Evolutionary conservation across 53 echinoderm and acorn worm species (phyloP).

Genomic region (Apostichopus leukothele): DNA sequence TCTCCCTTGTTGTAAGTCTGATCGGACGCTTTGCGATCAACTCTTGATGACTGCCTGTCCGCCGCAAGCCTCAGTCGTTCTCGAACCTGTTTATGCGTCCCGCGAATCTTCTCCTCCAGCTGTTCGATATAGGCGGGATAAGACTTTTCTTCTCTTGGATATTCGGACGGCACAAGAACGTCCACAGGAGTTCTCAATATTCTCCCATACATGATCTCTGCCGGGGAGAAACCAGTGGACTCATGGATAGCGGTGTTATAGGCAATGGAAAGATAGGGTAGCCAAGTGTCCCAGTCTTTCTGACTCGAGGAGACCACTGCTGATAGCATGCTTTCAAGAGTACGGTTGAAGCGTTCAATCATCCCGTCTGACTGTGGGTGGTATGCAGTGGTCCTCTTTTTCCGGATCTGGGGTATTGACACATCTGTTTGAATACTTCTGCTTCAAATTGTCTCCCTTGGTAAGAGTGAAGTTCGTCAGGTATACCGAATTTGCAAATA

Average conservation of each 20-base stretch:
- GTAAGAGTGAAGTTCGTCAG: conserved; percentile 8
- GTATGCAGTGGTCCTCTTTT: conserved; percentile 6
- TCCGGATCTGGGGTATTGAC: background rate
- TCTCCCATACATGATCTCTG: background rate
- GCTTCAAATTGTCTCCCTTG: conserved; percentile 29
- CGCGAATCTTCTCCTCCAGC: no score
- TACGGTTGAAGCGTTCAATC: conserved; percentile 21
- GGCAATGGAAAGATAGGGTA: background rate
- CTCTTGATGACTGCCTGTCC: no score
- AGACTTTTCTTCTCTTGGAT: no score
- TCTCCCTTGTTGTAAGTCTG: no score
- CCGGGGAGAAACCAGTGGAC: background rate
- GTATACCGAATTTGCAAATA: conserved; percentile 4
- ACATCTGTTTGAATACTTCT: conserved; percentile 1
- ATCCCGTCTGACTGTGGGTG: conserved; percentile 26
- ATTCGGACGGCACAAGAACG: background rate
- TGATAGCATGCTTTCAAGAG: background rate
- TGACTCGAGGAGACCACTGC: background rate
- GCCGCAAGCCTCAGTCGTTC: no score
- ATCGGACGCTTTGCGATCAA: background rate
- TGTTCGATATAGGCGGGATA: conserved; percentile 4
- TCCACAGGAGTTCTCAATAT: background rate
- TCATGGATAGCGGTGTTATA: background rate
- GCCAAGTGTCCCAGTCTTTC: conserved; percentile 18
- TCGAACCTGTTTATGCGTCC: no score